Evolutionary conservation across 2,113 vertebrate genomes (phyloP).

Genomic region (Sakesphorus luctuosus): DNA sequence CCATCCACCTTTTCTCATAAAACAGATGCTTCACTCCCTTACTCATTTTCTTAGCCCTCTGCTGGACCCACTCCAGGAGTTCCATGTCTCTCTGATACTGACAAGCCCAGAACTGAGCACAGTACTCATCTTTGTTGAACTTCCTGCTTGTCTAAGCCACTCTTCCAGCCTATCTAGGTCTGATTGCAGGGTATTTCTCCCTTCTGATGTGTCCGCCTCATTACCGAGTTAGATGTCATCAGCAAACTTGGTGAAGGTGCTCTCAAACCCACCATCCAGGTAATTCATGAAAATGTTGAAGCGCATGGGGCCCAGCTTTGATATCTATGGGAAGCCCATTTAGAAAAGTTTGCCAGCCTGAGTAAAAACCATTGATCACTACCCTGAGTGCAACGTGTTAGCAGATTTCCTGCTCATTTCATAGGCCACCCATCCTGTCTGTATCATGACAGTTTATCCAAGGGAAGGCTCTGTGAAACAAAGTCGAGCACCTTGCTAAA

Average conservation of each 20-base stretch:
- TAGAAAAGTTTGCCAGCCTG: background rate
- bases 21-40: background rate
- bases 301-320: background rate
- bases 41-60: background rate
- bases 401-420: background rate
- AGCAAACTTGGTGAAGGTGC: background rate
- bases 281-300: background rate
- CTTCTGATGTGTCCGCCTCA: background rate
- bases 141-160: background rate
- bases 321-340: background rate
- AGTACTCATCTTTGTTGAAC: background rate
- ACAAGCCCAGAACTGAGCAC: background rate
- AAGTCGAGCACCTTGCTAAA: background rate
- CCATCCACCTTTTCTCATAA: background rate
- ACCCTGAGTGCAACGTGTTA: background rate
- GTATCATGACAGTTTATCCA: background rate
- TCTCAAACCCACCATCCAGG: background rate
- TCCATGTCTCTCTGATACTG: background rate
- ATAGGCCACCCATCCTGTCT: background rate
- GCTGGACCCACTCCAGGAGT: background rate
- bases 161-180: background rate
- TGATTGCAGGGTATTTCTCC: background rate
- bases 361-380: background rate
- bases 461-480: background rate
- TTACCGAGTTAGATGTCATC: background rate